Percentiles rank a stretch among this genome's conserved stretches.
Conservation (phyloP, 2,113 vertebrate species). For the Carassius gibelio region DNA sequence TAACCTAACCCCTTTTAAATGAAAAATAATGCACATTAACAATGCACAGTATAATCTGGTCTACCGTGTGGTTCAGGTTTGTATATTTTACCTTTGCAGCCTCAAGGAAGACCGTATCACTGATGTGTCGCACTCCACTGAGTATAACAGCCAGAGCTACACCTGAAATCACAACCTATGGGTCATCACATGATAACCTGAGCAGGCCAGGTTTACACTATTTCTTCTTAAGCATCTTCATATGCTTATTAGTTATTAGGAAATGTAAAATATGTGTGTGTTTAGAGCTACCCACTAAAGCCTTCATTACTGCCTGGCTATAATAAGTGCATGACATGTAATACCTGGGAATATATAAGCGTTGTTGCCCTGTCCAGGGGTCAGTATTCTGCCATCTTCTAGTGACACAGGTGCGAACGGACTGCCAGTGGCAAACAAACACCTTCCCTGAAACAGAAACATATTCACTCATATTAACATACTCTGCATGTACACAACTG, state of each 20-base stretch:
- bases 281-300: background rate
- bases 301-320: background rate
- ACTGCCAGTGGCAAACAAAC: slow-evolving; percentile 95
- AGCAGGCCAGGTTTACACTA: background rate
- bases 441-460: slow-evolving; percentile 80
- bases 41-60: no score
- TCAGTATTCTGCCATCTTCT: slow-evolving; percentile 82
- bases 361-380: slow-evolving; percentile 94
- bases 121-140: slow-evolving; percentile 92
- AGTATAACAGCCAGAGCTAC: slow-evolving; percentile 94
- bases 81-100: slow-evolving; percentile 88
- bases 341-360: slow-evolving; percentile 96
- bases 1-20: no score
- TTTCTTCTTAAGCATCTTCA: background rate
- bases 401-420: slow-evolving; percentile 88
- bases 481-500: no score
- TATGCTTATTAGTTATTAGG: slow-evolving; percentile 4
- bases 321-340: slow-evolving; percentile 28
- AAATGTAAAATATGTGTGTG: background rate
- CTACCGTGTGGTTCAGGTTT: background rate
- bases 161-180: slow-evolving; percentile 69
- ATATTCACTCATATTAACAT: background rate
- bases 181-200: background rate
- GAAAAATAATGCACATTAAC: no score
- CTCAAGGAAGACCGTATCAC: slow-evolving; percentile 91